Evolutionary conservation across 2,113 vertebrate genomes (phyloP).

Genomic region (Bubo bubo): DNA sequence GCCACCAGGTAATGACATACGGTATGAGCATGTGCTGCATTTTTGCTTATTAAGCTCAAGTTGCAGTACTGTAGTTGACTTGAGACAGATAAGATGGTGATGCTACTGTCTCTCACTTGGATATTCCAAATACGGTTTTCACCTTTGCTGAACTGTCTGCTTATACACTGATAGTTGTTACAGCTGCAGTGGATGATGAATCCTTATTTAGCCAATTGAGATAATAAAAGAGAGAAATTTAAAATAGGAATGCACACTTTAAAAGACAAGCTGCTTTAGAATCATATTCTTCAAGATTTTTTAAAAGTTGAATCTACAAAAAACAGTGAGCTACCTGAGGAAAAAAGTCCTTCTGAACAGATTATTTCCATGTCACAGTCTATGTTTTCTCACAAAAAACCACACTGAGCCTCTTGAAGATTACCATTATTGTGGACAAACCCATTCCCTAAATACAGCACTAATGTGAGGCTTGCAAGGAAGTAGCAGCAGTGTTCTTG

Average conservation of each 20-base stretch:
- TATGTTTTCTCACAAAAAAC: neutral
- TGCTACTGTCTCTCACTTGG: neutral
- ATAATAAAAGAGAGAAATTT: neutral
- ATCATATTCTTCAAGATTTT: neutral
- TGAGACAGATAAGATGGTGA: neutral
- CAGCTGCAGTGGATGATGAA: neutral
- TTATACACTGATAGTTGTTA: neutral
- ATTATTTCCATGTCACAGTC: neutral
- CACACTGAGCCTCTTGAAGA: neutral
- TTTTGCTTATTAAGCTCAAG: neutral
- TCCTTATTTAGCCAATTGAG: neutral
- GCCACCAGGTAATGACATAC: neutral
- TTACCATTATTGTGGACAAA: neutral
- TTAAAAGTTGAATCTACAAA: neutral
- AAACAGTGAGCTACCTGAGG: neutral
- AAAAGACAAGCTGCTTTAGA: neutral
- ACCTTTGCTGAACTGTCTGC: neutral
- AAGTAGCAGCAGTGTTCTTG: neutral
- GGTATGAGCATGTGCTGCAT: accelerated
- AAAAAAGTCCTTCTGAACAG: neutral
- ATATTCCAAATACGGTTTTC: neutral
- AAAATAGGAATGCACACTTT: neutral
- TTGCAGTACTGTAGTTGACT: neutral
- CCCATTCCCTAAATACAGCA: neutral
- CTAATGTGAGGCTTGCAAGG: neutral